Evolutionary conservation across 2,113 vertebrate genomes (phyloP).

Genomic region (Hymenochirus boettgeri): DNA sequence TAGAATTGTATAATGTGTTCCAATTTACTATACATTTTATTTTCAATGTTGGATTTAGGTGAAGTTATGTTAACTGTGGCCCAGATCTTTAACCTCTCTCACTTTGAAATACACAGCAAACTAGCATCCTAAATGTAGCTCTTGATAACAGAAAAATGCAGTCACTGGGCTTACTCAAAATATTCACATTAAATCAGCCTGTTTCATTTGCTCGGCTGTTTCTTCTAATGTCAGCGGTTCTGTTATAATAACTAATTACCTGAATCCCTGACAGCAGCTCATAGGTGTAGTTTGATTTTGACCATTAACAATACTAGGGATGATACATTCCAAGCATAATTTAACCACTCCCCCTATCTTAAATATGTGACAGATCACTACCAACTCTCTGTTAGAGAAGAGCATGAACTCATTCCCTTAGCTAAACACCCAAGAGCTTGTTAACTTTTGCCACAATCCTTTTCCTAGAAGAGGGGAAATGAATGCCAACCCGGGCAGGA

Average conservation of each 20-base stretch:
- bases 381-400: slow-evolving; percentile 46
- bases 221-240: slow-evolving; percentile 1
- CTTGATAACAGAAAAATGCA: slow-evolving; percentile 13
- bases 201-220: background rate
- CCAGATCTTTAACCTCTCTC: too few relatives aligned
- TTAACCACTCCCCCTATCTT: slow-evolving; percentile 35
- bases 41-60: too few relatives aligned
- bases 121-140: background rate
- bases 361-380: slow-evolving; percentile 42
- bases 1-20: too few relatives aligned
- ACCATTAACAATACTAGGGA: slow-evolving; percentile 18
- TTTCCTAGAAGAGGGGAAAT: slow-evolving; percentile 7
- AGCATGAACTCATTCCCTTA: slow-evolving; percentile 52
- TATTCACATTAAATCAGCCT: background rate
- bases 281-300: slow-evolving; percentile 38
- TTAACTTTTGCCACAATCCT: slow-evolving; percentile 11
- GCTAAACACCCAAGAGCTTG: slow-evolving; percentile 18
- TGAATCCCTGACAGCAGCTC: slow-evolving; percentile 31
- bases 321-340: slow-evolving; percentile 43
- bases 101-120: background rate
- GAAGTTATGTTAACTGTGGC: too few relatives aligned
- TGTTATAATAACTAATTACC: slow-evolving; percentile 22
- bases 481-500: slow-evolving; percentile 18
- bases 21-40: too few relatives aligned
- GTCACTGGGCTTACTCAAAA: background rate